Conservation (phyloP, 2,888 invertebrate species). For the Choristoneura rosaceana region DNA sequence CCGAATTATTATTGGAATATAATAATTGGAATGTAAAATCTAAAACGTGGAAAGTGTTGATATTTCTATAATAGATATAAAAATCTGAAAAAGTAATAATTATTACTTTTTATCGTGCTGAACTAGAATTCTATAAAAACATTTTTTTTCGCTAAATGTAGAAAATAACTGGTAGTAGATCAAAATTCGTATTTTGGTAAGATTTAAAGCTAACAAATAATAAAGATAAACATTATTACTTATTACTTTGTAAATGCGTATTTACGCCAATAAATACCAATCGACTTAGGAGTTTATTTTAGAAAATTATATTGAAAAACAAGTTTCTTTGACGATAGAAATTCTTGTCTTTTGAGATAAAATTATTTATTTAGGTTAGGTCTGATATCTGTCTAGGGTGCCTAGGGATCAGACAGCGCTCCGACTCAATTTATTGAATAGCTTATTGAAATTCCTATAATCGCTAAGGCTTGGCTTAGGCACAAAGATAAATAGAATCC, state of each 20-base stretch:
- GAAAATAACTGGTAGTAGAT: no score
- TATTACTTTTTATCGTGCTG: no score
- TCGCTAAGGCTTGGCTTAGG: not conserved
- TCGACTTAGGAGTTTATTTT: not conserved
- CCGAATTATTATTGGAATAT: no score
- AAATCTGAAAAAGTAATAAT: no score
- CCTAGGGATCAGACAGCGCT: slow-evolving; percentile 9
- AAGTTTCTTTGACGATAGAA: not conserved
- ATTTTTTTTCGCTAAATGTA: no score
- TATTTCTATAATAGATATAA: no score
- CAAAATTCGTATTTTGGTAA: no score
- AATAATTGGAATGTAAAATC: no score
- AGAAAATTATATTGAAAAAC: not conserved
- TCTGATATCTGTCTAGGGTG: slow-evolving; percentile 19
- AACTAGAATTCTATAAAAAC: no score
- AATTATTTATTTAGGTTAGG: slow-evolving; percentile 32
- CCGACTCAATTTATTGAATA: not conserved
- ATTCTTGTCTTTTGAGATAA: slow-evolving; percentile 10
- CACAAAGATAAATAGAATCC: not conserved
- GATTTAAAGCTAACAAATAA: no score
- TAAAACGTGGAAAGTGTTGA: no score
- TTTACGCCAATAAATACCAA: not conserved
- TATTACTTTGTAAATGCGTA: not conserved
- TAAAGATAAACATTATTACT: no score
- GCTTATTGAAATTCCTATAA: not conserved